phyloP scores from a whole-genome alignment of 2,888 invertebrate genomes.

The Leptarthrus brevirostris region DNA sequence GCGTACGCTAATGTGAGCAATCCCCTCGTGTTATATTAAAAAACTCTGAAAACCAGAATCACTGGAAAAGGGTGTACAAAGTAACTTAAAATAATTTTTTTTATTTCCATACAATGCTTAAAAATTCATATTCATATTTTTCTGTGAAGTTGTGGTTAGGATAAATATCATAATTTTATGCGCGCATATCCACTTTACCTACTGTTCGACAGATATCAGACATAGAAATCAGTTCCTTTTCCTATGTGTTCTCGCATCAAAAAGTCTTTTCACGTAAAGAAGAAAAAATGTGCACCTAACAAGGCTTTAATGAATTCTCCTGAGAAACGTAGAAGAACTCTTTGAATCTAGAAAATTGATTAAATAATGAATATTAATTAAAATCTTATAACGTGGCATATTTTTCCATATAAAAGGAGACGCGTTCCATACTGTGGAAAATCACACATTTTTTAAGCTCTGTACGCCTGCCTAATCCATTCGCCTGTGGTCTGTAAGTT shows the following conservation, averaged over 20 bases:
- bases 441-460: conserved; percentile 32
- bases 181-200: too few species aligned
- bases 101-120: neutral
- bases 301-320: neutral
- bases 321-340: neutral
- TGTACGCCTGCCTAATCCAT: neutral
- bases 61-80: neutral
- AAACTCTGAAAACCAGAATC: neutral
- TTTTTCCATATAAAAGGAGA: neutral
- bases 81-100: neutral
- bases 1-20: neutral
- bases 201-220: too few species aligned
- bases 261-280: conserved; percentile 4
- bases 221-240: neutral
- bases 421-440: neutral
- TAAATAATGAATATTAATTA: conserved; percentile 41
- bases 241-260: neutral
- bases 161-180: neutral
- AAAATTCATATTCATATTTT: neutral
- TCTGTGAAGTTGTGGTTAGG: neutral
- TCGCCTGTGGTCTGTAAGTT: conserved; percentile 32
- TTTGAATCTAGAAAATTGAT: conserved; percentile 2
- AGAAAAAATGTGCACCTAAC: neutral
- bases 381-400: neutral
- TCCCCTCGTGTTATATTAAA: neutral